Percentiles rank a stretch among this genome's conserved stretches.
Evolutionary conservation across 2,888 invertebrate species (phyloP).

Genomic region (Timema cristinae): DNA sequence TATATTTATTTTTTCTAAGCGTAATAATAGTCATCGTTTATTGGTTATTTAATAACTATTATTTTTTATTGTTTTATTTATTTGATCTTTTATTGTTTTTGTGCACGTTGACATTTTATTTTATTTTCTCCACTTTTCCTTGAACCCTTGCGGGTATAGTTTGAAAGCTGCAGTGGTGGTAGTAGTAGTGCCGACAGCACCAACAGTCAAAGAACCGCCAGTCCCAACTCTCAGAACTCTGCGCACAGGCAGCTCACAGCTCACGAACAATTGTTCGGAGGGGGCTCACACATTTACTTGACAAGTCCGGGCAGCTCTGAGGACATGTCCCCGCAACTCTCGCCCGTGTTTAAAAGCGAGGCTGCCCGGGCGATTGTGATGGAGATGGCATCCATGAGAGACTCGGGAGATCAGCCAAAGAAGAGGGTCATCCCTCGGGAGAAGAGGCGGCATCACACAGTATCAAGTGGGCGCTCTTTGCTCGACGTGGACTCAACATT

Average conservation of each 20-base stretch:
- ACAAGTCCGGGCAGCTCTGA: conserved; percentile 31
- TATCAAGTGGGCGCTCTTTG: conserved; percentile 55
- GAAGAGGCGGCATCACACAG: conserved; percentile 82
- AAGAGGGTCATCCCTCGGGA: conserved; percentile 68
- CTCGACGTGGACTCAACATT: conserved; percentile 39
- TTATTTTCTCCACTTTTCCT: conserved; percentile 13
- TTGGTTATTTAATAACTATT: not conserved
- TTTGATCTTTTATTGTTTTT: conserved; percentile 17
- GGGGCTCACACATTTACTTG: conserved; percentile 29
- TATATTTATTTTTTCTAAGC: not conserved
- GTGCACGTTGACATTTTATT: conserved; percentile 23
- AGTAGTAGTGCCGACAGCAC: conserved; percentile 27
- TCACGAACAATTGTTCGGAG: conserved; percentile 42
- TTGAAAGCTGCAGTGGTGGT: conserved; percentile 29
- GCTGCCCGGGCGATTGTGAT: conserved; percentile 82
- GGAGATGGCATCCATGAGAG: conserved; percentile 57
- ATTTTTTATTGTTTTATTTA: conserved; percentile 16
- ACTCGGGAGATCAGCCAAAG: conserved; percentile 28
- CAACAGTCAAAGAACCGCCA: conserved; percentile 36
- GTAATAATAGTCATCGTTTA: not conserved
- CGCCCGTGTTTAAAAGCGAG: conserved; percentile 81
- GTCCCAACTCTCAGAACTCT: conserved; percentile 38
- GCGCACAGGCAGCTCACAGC: conserved; percentile 39
- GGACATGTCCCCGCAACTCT: conserved; percentile 55
- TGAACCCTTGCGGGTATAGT: conserved; percentile 18